phyloP scores from a whole-genome alignment of 2,797 vertebrate genomes.

The Sebastes glaucus region DNA sequence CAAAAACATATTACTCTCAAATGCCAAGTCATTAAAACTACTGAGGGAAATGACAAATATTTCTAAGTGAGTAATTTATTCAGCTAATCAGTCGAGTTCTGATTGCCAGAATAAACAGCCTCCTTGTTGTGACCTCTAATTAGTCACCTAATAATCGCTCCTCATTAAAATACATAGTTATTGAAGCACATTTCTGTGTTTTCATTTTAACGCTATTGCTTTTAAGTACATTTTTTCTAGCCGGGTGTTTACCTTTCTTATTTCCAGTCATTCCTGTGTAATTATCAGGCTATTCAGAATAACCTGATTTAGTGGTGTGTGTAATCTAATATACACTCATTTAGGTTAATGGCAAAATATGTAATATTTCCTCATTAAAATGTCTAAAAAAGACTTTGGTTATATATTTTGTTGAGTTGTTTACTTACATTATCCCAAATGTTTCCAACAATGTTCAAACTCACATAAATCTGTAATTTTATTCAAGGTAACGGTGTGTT shows the following conservation, averaged over 20 bases:
- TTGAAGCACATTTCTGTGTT: background rate
- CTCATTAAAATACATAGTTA: background rate
- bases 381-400: background rate
- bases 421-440: no score
- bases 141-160: background rate
- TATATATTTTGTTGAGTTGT: no score
- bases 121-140: background rate
- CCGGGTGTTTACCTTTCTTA: background rate
- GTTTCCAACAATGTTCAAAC: no score
- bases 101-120: background rate
- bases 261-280: background rate
- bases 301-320: background rate
- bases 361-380: background rate
- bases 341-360: background rate
- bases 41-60: background rate
- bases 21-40: background rate
- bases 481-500: background rate
- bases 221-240: background rate
- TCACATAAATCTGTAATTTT: no score
- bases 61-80: background rate
- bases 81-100: conserved; percentile 2
- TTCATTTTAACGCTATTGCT: background rate
- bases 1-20: background rate
- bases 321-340: background rate
- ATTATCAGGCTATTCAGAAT: background rate